Evolutionary conservation across 1,140 invertebrate species (phyloP).

Genomic region (Belonocnema kinseyi): DNA sequence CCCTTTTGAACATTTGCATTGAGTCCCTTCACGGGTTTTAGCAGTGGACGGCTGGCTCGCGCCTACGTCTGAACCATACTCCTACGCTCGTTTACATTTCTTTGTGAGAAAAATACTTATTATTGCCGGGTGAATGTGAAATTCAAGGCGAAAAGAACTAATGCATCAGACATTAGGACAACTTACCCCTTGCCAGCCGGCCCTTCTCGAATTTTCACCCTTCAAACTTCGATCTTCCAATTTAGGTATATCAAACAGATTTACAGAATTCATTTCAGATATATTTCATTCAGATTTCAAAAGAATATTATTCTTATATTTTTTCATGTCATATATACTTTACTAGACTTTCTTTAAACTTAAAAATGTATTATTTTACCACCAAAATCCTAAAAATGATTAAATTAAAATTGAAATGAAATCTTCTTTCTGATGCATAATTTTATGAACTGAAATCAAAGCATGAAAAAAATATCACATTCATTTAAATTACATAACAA

Average conservation of each 20-base stretch:
- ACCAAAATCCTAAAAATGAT: too few relatives aligned
- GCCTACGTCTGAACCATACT: not conserved
- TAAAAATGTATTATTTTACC: too few relatives aligned
- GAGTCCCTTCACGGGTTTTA: conserved; percentile 22
- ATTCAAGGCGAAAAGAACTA: conserved; percentile 10
- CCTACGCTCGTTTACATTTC: conserved; percentile 17
- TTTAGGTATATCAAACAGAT: not conserved
- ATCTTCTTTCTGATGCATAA: too few relatives aligned
- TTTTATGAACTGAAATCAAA: too few relatives aligned
- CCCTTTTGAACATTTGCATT: conserved; percentile 8
- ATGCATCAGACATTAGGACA: conserved; percentile 16
- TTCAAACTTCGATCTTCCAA: not conserved
- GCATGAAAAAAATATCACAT: too few relatives aligned
- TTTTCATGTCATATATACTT: too few relatives aligned
- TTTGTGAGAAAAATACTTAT: conserved; percentile 30
- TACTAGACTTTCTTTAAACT: too few relatives aligned
- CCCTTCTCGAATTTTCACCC: not conserved
- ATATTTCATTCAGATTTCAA: too few relatives aligned
- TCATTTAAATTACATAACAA: too few relatives aligned
- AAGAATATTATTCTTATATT: too few relatives aligned
- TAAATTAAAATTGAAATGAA: too few relatives aligned
- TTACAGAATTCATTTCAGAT: not conserved
- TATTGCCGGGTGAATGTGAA: conserved; percentile 20
- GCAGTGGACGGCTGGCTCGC: conserved; percentile 19
- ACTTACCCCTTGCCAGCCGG: not conserved